Base-by-base conservation (phyloP, 2,797 vertebrate species). In the Phataginus tetradactyla region DNA sequence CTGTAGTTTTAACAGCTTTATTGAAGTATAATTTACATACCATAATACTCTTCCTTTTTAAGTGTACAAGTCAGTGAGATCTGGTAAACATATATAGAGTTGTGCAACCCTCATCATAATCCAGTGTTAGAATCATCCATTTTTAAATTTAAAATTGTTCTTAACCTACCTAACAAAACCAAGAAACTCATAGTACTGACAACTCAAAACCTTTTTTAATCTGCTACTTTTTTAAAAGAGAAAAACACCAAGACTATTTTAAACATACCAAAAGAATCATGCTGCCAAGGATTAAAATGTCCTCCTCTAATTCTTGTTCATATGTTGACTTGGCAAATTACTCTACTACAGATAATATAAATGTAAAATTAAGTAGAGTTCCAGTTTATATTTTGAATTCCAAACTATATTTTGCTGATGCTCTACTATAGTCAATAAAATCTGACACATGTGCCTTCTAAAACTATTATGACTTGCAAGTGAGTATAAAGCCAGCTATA, bases 361-460 rank as follows among this genome's bases (percentile, higher is more conserved):
- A 66, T 51, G 49, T 51, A 66, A 79, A 79, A 74, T 61, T 84
- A 72, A 86, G 17, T 13, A 83, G 34, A 77, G 32, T 29, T 69
- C 42, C 45, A 45, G 39, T 87, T 75, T 77, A 87, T 91, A 71
- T 96, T 91, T 61, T 86, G 61, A 69, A 91, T 86, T 94, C 12
- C 27, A 87, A 90, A 94, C 91, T 55, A 63, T 81, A 55, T 83
- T 91, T 94, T 87, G 45, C 27, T 63, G 27, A 77, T 45, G 42
- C 5, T 69, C 72, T 91, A 51, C 53, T 45, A 57, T 20, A 74
- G 20, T 59, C 66, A 90, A 61, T 42, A 90, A 90, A 85, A 59
- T 15, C 59, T 17, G 34, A 94, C 15, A 37, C 0, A 3, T 18
- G 9, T 55, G 45, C 12, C 42, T 83, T 87, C 71, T 34, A 77